phyloP scores from a whole-genome alignment of 1,140 invertebrate species.

The Drosophila auraria region DNA sequence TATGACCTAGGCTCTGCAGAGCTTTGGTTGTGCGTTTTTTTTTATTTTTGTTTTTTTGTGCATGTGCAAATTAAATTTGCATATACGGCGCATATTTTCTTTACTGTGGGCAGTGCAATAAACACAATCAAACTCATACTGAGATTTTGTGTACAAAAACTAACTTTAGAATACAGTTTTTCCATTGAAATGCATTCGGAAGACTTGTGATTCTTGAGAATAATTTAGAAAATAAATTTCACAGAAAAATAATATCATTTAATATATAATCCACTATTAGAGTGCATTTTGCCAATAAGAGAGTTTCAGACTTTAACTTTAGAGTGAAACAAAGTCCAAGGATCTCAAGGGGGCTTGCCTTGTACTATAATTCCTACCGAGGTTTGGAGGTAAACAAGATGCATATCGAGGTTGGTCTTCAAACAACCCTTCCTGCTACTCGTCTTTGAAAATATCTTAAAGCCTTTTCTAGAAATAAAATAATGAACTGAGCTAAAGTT shows the following conservation, averaged over 20 bases:
- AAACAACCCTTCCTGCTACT: no score
- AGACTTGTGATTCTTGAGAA: not conserved
- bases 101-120: constrained; percentile 63
- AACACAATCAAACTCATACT: constrained; percentile 27
- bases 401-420: no score
- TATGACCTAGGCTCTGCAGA: constrained; percentile 28
- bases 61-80: constrained; percentile 74
- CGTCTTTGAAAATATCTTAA: no score
- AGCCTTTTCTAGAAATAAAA: no score
- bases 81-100: constrained; percentile 70
- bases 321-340: no score
- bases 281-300: no score
- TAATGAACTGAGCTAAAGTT: no score
- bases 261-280: no score
- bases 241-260: no score
- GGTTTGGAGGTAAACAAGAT: no score
- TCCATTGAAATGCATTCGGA: constrained; percentile 9
- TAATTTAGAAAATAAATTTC: not conserved
- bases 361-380: no score
- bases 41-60: constrained; percentile 1
- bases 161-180: constrained; percentile 7
- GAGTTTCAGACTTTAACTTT: not conserved
- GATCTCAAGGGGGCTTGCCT: no score
- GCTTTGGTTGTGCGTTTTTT: constrained; percentile 1
- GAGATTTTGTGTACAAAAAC: constrained; percentile 39